Evolutionary conservation across 1,140 invertebrate genomes (phyloP).

Genomic region (Drosophila burlai): DNA sequence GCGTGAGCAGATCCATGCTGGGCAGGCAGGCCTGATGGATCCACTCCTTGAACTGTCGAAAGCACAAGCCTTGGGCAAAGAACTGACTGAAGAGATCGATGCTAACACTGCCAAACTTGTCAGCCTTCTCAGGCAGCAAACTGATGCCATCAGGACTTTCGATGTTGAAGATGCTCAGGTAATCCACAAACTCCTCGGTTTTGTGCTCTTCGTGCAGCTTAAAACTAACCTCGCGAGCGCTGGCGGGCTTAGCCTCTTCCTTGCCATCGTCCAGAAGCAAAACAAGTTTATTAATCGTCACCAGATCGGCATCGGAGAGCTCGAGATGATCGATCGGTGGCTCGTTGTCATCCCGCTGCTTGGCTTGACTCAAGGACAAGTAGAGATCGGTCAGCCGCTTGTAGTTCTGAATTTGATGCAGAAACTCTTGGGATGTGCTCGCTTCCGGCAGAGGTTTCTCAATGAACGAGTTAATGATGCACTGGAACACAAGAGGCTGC

Average conservation of each 20-base stretch:
- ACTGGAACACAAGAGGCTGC: slow-evolving; percentile 68
- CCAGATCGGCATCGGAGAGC: slow-evolving; percentile 73
- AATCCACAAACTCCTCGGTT: slow-evolving; percentile 76
- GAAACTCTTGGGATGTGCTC: slow-evolving; percentile 26
- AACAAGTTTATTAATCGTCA: slow-evolving; percentile 80
- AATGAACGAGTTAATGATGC: slow-evolving; percentile 61
- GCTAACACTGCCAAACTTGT: slow-evolving; percentile 70
- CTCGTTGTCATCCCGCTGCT: slow-evolving; percentile 21
- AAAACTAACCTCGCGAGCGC: slow-evolving; percentile 62
- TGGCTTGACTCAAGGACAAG: slow-evolving; percentile 42
- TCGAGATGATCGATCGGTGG: slow-evolving; percentile 60
- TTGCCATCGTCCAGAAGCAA: slow-evolving; percentile 57
- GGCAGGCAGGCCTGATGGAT: slow-evolving; percentile 52
- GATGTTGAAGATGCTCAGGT: slow-evolving; percentile 72
- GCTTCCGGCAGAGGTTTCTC: slow-evolving; percentile 1
- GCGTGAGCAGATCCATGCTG: slow-evolving; percentile 69
- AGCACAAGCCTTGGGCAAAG: slow-evolving; percentile 55
- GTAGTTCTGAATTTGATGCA: slow-evolving; percentile 68
- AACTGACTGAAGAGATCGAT: slow-evolving; percentile 68
- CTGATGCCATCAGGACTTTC: slow-evolving; percentile 51
- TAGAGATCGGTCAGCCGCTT: slow-evolving; percentile 73
- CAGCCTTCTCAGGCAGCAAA: slow-evolving; percentile 45
- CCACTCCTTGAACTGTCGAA: slow-evolving; percentile 73
- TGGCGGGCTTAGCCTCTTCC: slow-evolving; percentile 24
- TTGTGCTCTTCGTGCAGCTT: slow-evolving; percentile 52